phyloP scores from a whole-genome alignment of 2,888 invertebrate species.

The Empis livida region DNA sequence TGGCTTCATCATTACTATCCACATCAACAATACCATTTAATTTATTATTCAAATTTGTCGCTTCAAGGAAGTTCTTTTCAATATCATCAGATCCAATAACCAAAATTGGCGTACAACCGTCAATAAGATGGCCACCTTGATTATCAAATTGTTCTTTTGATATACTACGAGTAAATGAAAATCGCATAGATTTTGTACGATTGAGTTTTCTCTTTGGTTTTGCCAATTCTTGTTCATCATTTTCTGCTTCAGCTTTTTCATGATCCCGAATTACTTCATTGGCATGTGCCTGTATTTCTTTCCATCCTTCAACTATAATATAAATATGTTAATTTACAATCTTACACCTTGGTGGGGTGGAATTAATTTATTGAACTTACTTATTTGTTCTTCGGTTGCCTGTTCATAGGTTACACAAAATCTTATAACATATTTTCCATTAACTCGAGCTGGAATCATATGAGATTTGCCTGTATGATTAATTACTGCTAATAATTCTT shows the following conservation, averaged over 20 bases:
- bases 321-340: not conserved
- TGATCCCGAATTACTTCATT: constrained; percentile 40
- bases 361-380: constrained; percentile 17
- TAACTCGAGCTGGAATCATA: constrained; percentile 72
- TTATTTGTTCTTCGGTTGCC: constrained; percentile 58
- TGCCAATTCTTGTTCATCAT: constrained; percentile 11
- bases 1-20: constrained; percentile 27
- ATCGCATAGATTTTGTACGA: constrained; percentile 33
- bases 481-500: constrained; percentile 60
- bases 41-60: constrained; percentile 23
- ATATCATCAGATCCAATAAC: constrained; percentile 31
- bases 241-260: constrained; percentile 1
- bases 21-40: constrained; percentile 29
- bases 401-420: constrained; percentile 74
- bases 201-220: constrained; percentile 32
- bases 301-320: constrained; percentile 44
- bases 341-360: no score
- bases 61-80: constrained; percentile 27
- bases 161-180: constrained; percentile 36
- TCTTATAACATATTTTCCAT: constrained; percentile 59
- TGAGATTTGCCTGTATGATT: constrained; percentile 74
- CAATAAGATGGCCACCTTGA: constrained; percentile 32
- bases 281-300: constrained; percentile 46
- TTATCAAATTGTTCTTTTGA: constrained; percentile 35
- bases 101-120: constrained; percentile 35